Percentiles rank a stretch among this genome's conserved stretches.
Conservation (phyloP, 2,113 vertebrate species). For the Cynopterus brachyotis region DNA sequence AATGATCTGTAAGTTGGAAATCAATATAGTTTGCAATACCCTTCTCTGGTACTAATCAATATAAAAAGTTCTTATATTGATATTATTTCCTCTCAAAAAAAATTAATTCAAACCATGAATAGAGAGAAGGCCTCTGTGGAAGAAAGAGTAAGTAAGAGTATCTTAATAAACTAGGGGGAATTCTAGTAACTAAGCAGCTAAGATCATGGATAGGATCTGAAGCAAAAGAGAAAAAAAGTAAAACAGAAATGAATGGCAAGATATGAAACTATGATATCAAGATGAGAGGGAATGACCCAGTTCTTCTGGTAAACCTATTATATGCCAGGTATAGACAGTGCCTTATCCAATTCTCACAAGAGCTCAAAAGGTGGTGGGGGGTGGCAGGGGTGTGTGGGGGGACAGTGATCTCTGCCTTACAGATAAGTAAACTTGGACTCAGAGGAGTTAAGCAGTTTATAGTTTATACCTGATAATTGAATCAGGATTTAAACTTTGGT, state of each 20-base stretch:
- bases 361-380: background rate
- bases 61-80: too few relatives aligned
- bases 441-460: background rate
- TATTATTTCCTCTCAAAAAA: background rate
- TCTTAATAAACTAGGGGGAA: background rate
- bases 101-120: background rate
- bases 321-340: background rate
- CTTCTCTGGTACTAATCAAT: background rate
- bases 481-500: background rate
- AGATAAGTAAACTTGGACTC: background rate
- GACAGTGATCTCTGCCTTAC: background rate
- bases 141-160: background rate
- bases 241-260: background rate
- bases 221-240: background rate
- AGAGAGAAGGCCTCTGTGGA: background rate
- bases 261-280: background rate
- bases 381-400: too few relatives aligned
- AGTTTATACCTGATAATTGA: background rate
- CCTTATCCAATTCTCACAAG: background rate
- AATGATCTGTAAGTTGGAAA: background rate
- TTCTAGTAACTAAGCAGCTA: background rate
- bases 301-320: background rate
- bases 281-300: background rate
- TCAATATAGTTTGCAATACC: background rate
- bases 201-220: background rate